Evolutionary conservation across 2,113 vertebrate genomes (phyloP), one percentile per base, ranked within the genome.

Genomic region (Taxidea taxus): DNA sequence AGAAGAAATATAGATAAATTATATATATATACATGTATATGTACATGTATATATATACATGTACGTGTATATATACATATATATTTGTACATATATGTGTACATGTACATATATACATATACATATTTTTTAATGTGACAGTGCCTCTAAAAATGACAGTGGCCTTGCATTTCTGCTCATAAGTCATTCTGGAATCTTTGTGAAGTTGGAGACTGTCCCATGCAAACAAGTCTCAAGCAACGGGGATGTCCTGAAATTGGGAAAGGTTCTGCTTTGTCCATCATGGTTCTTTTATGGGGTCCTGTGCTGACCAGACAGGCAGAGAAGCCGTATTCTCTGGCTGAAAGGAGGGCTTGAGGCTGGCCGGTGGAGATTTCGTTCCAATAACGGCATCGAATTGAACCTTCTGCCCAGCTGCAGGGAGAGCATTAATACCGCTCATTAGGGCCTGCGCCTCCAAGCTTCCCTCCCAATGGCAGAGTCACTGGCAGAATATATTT

Each of bases 401-500:
- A 89, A 94, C 94, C 84, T 64, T 44, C 77, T 78, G 94, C 96
- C 82, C 0, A 15, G 70, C 27, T 37, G 80, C 91, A 88, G 54
- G 70, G 72, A 89, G 42, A 34, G 74, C 91, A 89, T 96, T 91
- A 83, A 91, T 97, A 91, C 92, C 91, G 54, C 92, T 96, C 91
- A 74, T 95, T 92, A 95, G 91, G 93, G 14, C 29, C 25, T 44
- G 3, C 1, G 44, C 87, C 42, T 39, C 47, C 25, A 27, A 1
- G 4, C 92, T 87, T 90, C 87, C 47, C 83, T 98, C 90, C 70
- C 64, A 1, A 0, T 47, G 94, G 86, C 95, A 31, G 94, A 97
- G 77, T 31, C 95, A 47, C 85, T 47, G 12, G 97, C 95, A 87
- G 97, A 98, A 97, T 97, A 93, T 92, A 97, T 98, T 97, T 98